Evolutionary conservation across 2,113 vertebrate genomes (phyloP), one percentile per base, ranked within the genome.

Genomic region (Semnopithecus entellus): DNA sequence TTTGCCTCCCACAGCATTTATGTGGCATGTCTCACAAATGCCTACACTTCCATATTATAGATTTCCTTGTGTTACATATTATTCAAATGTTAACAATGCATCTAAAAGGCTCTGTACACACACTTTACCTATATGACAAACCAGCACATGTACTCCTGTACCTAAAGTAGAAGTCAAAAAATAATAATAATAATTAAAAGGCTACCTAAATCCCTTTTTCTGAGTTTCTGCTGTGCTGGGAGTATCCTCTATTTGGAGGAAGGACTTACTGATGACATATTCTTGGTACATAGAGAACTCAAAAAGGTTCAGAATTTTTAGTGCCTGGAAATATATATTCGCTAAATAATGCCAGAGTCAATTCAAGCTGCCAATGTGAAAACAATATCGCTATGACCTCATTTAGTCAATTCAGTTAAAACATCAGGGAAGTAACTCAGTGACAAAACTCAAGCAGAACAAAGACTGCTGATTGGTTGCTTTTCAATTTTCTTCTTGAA

Each of bases 371-470:
- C 22, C 90, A 92, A 13, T 88, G 57, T 81, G 57, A 95, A 22
- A 95, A 79, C 16, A 85, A 27, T 91, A 57, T 88, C 43, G 76
- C 5, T 57, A 84, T 94, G 80, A 93, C 75, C 55, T 97, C 57
- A 86, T 89, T 96, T 97, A 90, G 48, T 97, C 48, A 95, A 64
- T 93, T 95, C 50, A 87, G 68, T 81, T 93, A 94, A 96, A 97
- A 80, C 76, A 92, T 66, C 80, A 66, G 3, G 55, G 30, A 90
- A 70, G 43, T 13, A 95, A 84, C 20, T 97, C 87, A 84, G 14
- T 59, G 83, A 94, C 38, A 88, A 75, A 93, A 90, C n/a, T 88
- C 82, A 89, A 23, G 90, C 66, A 81, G 45, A 76, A 61, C 18
- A 55, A 75, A 75, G 61, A 75, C 25, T 82, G 50, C 43, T 76